phyloP scores from a whole-genome alignment of 2,888 invertebrate genomes.

The Lasioglossum leucozonium region DNA sequence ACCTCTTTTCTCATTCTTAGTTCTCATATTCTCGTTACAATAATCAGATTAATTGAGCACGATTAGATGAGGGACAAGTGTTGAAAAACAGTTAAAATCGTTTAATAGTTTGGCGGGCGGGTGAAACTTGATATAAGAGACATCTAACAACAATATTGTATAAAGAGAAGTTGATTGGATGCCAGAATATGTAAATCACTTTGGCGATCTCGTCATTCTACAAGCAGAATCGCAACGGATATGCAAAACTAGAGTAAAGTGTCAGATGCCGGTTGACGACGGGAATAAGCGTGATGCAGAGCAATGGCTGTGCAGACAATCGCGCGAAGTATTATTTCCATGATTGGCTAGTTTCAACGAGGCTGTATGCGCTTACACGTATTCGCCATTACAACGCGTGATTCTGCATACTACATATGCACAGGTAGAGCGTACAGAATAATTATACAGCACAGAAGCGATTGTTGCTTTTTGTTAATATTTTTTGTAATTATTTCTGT shows the following conservation, averaged over 20 bases:
- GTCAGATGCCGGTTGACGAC: slow-evolving; percentile 53
- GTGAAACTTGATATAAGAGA: slow-evolving; percentile 38
- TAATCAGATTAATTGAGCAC: not conserved
- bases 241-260: slow-evolving; percentile 52
- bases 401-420: not conserved
- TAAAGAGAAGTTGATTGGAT: slow-evolving; percentile 32
- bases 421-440: not conserved
- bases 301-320: slow-evolving; percentile 54
- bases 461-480: not conserved
- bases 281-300: slow-evolving; percentile 54
- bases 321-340: slow-evolving; percentile 26
- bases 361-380: not conserved
- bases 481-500: not conserved
- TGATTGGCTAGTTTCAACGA: not conserved
- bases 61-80: not conserved
- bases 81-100: not conserved
- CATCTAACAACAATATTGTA: slow-evolving; percentile 18
- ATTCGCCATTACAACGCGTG: not conserved
- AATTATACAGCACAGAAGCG: not conserved
- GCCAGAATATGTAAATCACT: slow-evolving; percentile 49
- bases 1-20: too few relatives aligned
- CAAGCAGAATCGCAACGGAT: slow-evolving; percentile 34
- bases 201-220: slow-evolving; percentile 20
- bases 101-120: not conserved
- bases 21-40: not conserved